Base-by-base conservation (phyloP, 2,888 invertebrate species). In the Spatulosminthurus flaviceps region DNA sequence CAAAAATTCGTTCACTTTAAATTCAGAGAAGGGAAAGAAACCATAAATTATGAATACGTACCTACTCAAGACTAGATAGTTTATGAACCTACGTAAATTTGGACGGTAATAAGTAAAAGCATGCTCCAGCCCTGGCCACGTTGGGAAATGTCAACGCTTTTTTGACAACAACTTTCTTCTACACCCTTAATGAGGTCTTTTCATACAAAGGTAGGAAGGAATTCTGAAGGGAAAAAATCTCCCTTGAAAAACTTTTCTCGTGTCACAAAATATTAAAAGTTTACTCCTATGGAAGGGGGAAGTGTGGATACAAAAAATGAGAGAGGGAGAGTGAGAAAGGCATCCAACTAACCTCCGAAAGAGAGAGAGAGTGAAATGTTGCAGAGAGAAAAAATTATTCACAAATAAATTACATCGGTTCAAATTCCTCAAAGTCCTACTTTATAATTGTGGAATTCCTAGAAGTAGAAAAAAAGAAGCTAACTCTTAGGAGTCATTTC, bases 401-500 rank as follows among this genome's bases (percentile, higher is more conserved):
- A 51, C 5, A 51, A 51, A 51, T 51, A 51, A 51, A 51, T 51
- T 51, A 51, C 51, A n/a, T 51, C 51, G 51, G 51, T 51, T 51
- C 5, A 51, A 5, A 51, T 51, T 51, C 51, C 51, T 51, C 51
- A 51, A 51, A 51, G 51, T 51, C 16, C 51, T 51, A 51, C 51
- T 51, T 51, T 51, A 51, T 51, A 51, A 51, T 51, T 51, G 51
- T 16, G 51, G 19, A 2, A 51, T 51, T 51, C 51, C 51, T 51
- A 51, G 34, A 9, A 51, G 19, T 51, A n/a, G n/a, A n/a, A n/a
- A n/a, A n/a, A n/a, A n/a, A n/a, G n/a, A n/a, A n/a, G n/a, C n/a
- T n/a, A n/a, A n/a, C n/a, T n/a, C n/a, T n/a, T n/a, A n/a, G n/a
- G n/a, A n/a, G n/a, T n/a, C n/a, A n/a, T n/a, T n/a, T n/a, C n/a